These are phyloP conservation scores for Chaetura pelagica DNA, from an alignment of 2,113 vertebrate genomes.

Conservation along the genomic window DNA sequence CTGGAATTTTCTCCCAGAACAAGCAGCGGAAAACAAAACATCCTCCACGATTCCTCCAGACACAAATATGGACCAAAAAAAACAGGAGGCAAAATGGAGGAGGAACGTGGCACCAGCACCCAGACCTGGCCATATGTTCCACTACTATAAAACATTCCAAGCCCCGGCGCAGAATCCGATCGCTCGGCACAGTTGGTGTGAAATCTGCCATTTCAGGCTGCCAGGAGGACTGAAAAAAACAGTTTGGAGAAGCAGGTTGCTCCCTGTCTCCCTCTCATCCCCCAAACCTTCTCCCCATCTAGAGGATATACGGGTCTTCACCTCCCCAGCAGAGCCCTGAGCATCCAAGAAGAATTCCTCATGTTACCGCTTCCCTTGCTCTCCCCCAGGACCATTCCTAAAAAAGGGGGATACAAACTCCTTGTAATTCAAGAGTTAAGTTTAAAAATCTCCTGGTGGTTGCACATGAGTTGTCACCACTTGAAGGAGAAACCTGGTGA, in stretches of 20 bases:
- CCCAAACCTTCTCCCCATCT: background rate
- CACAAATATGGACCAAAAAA: accelerated
- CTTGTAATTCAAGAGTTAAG: background rate
- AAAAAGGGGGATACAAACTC: background rate
- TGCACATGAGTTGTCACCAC: background rate
- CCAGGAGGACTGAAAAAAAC: background rate
- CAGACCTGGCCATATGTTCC: background rate
- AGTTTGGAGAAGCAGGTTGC: background rate
- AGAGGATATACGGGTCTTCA: accelerated
- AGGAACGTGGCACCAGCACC: accelerated
- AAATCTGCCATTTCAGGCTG: background rate
- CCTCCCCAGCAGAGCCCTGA: accelerated
- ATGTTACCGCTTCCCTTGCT: no score
- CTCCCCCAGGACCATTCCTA: background rate
- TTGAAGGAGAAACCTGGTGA: background rate
- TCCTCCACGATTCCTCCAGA: accelerated
- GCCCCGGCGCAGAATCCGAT: background rate
- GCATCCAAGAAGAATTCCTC: background rate
- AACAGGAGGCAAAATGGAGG: accelerated
- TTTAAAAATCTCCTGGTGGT: background rate
- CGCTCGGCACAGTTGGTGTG: background rate
- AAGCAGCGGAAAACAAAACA: background rate
- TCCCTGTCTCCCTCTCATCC: background rate
- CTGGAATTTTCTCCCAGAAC: background rate
- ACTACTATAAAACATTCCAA: background rate